phyloP scores from a whole-genome alignment of 2,888 invertebrate species.

The Tridacna crocea region DNA sequence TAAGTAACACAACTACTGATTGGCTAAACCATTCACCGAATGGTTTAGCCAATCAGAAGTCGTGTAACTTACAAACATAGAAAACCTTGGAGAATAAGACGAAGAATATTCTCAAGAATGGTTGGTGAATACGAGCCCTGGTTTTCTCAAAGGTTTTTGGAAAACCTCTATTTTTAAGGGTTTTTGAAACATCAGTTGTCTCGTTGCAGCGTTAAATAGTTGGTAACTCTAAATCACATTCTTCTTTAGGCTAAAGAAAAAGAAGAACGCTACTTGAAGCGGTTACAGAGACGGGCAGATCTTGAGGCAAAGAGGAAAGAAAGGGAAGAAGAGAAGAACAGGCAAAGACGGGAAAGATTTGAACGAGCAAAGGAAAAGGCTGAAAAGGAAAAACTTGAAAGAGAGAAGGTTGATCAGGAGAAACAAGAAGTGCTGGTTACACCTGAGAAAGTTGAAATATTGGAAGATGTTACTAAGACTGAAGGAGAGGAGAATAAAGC shows the following conservation, averaged over 20 bases:
- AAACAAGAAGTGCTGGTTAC: background rate
- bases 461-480: background rate
- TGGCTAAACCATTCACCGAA: too few species aligned
- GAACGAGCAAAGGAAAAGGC: conserved; percentile 63
- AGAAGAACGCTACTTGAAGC: conserved; percentile 78
- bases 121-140: too few species aligned
- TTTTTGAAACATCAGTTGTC: too few species aligned
- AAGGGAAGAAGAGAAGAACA: conserved; percentile 73
- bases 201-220: too few species aligned
- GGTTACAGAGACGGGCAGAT: conserved; percentile 80
- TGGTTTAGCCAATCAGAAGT: too few species aligned
- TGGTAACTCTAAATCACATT: too few species aligned
- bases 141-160: too few species aligned
- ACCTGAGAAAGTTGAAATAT: background rate
- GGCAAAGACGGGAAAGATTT: conserved; percentile 69
- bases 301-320: conserved; percentile 79
- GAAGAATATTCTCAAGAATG: too few species aligned
- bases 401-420: conserved; percentile 4
- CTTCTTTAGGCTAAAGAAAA: conserved; percentile 79
- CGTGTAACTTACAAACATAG: too few species aligned
- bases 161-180: too few species aligned
- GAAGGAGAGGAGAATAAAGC: background rate
- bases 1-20: too few species aligned
- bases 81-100: too few species aligned
- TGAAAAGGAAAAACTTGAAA: conserved; percentile 1